Evolutionary conservation across 1,140 invertebrate genomes (phyloP).

Genomic region (Drosophila virilis): DNA sequence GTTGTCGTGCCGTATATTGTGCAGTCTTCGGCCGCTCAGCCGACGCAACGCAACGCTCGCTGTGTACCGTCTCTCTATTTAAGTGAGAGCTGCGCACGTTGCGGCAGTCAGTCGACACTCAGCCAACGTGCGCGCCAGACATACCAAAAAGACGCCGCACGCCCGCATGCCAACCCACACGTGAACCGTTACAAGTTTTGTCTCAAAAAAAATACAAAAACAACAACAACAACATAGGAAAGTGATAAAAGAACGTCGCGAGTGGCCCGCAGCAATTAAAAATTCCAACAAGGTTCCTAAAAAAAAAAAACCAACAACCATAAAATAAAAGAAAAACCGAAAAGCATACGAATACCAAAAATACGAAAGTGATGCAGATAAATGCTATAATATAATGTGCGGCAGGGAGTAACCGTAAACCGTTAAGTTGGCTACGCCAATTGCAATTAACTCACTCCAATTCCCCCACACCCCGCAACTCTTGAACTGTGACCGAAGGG

Average conservation of each 20-base stretch:
- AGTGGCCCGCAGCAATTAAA: slow-evolving; percentile 38
- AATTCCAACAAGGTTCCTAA: slow-evolving; percentile 63
- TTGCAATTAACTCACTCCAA: slow-evolving; percentile 45
- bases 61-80: slow-evolving; percentile 55
- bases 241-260: slow-evolving; percentile 62
- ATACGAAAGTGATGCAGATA: slow-evolving; percentile 20
- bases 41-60: not conserved
- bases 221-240: slow-evolving; percentile 17
- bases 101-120: slow-evolving; percentile 77
- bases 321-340: slow-evolving; percentile 8
- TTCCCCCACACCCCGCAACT: not conserved
- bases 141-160: slow-evolving; percentile 30
- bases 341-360: slow-evolving; percentile 17
- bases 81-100: slow-evolving; percentile 78
- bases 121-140: slow-evolving; percentile 68
- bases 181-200: slow-evolving; percentile 40
- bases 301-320: slow-evolving; percentile 11
- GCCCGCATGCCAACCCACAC: slow-evolving; percentile 30
- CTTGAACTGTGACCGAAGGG: slow-evolving; percentile 29
- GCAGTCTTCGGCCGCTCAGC: slow-evolving; percentile 32
- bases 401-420: slow-evolving; percentile 15
- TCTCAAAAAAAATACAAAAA: not conserved
- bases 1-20: not conserved
- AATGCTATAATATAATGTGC: slow-evolving; percentile 14
- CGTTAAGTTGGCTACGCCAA: slow-evolving; percentile 49